phyloP scores from a whole-genome alignment of 2,797 vertebrate species.

The Manis pentadactyla region DNA sequence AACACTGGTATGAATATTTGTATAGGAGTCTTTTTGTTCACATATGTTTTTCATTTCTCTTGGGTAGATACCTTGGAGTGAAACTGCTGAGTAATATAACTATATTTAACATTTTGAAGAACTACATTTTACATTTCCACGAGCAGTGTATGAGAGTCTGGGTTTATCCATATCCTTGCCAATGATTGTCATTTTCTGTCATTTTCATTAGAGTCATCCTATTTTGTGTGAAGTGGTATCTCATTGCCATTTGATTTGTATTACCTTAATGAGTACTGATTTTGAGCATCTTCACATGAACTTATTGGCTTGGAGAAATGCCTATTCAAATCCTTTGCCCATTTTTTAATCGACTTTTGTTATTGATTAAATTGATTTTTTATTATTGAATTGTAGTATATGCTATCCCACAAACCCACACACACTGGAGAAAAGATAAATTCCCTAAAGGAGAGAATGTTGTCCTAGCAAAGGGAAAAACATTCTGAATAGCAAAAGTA shows the following conservation, averaged over 20 bases:
- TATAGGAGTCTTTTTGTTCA: not conserved
- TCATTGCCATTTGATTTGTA: not conserved
- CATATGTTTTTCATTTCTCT: not conserved
- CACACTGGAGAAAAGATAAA: not conserved
- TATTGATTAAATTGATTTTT: not conserved
- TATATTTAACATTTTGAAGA: not conserved
- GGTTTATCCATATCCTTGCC: not conserved
- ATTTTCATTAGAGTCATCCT: not conserved
- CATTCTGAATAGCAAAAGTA: not conserved
- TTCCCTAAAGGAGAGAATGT: not conserved
- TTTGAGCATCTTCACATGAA: not conserved
- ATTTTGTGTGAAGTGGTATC: not conserved
- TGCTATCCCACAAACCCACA: not conserved
- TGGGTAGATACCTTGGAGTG: not conserved
- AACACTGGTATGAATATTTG: not conserved
- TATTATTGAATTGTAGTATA: not conserved
- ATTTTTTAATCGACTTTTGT: slow-evolving; percentile 12
- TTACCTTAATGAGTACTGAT: not conserved
- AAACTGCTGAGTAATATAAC: not conserved
- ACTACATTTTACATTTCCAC: not conserved
- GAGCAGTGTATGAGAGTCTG: too few relatives aligned
- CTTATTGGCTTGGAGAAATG: not conserved
- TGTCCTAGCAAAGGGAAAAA: not conserved
- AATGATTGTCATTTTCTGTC: not conserved
- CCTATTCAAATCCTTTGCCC: not conserved